Evolutionary conservation across 2,888 invertebrate genomes (phyloP), one percentile per base, ranked within the genome.

Genomic region (Heliconius sara): DNA sequence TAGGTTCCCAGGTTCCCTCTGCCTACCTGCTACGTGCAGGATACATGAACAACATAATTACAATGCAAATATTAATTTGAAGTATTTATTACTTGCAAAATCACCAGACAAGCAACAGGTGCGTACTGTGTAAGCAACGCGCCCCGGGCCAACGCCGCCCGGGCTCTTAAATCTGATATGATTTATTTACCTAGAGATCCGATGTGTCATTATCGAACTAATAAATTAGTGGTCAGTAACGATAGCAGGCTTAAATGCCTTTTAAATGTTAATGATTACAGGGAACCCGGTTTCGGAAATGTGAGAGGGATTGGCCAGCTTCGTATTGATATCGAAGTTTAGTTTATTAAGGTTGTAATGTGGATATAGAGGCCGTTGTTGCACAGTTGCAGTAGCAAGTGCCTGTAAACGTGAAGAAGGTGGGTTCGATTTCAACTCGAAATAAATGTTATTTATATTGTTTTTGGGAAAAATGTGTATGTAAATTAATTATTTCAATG

Each of bases 171-270:
- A 80, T 76, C 80, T 76, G 79, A 78, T 82, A 83, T 83, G 83
- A 83, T 83, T 83, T 83, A 83, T 77, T 43, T 27, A 10, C 72
- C n/a, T 72, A 81, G 78, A 80, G 81, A 83, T 83, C 80, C 77
- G 43, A 75, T 76, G 77, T 77, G 83, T 81, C 83, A 83, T 81
- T 83, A 83, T 81, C 81, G 60, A 52, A 77, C 72, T 83, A 83
- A 83, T 81, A 83, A 83, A 83, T 83, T 80, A 80, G 76, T 52
- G 78, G 81, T 80, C 80, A 25, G 79, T 47, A 52, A 66, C 79
- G 81, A 81, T 83, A 76, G 66, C 80, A 77, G 77, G 68, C 77
- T 67, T 79, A 76, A 76, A 76, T 52, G 71, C 63, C 68, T 70
- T 71, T 76, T 79, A 82, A 82, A 82, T 82, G 82, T 77, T 81